phyloP scores from a whole-genome alignment of 1,140 invertebrate species.

The Heliconius hewitsoni region DNA sequence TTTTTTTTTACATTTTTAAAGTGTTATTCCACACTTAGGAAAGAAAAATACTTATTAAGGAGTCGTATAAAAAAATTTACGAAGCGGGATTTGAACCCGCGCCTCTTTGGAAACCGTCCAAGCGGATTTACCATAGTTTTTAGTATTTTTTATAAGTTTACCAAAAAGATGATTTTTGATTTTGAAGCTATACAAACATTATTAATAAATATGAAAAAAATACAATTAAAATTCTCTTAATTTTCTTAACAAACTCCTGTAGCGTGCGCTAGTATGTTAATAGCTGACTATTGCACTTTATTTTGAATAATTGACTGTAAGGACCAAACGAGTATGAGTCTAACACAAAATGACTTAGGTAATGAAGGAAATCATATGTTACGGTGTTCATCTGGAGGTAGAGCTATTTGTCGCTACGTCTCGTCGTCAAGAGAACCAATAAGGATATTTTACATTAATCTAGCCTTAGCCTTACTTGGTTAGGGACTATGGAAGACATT shows the following conservation, averaged over 20 bases:
- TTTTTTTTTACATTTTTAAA: too few species aligned
- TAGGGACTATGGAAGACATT: neutral
- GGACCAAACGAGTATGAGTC: neutral
- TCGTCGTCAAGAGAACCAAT: neutral
- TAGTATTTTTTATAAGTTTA: too few species aligned
- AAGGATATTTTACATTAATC: neutral
- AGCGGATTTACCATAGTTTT: too few species aligned
- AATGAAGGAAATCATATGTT: constrained; percentile 3
- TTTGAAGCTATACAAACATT: too few species aligned
- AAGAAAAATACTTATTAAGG: too few species aligned
- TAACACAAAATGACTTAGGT: neutral
- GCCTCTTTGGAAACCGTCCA: too few species aligned
- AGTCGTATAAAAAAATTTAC: too few species aligned
- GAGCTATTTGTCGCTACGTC: neutral
- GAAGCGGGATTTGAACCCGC: too few species aligned
- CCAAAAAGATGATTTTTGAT: too few species aligned
- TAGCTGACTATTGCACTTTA: neutral
- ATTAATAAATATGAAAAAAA: too few species aligned
- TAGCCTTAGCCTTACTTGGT: neutral
- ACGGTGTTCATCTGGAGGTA: neutral
- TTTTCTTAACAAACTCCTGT: neutral
- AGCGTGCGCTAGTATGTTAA: neutral
- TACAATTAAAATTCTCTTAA: too few species aligned
- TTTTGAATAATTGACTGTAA: neutral
- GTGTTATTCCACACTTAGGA: too few species aligned